These are phyloP conservation scores for Ectemnius continuus DNA, from an alignment of 2,888 invertebrate species.

Conservation along the genomic window DNA sequence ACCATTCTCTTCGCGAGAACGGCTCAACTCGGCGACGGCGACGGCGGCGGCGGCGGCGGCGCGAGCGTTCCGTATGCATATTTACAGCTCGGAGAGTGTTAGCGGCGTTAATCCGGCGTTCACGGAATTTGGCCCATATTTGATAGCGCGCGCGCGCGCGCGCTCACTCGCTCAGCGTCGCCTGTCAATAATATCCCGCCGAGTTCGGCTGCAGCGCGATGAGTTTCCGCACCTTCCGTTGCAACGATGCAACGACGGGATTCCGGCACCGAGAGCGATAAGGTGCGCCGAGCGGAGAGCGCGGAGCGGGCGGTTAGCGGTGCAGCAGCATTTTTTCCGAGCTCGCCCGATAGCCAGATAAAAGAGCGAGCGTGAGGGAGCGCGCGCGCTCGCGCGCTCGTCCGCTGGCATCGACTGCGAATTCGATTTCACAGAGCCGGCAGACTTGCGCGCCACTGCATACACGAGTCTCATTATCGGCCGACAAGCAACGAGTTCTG, in stretches of 20 bases:
- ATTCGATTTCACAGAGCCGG: conserved; percentile 33
- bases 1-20: too few species aligned
- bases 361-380: neutral
- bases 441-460: conserved; percentile 28
- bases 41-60: too few species aligned
- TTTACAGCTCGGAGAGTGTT: too few species aligned
- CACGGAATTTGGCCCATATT: too few species aligned
- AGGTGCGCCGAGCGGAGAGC: conserved; percentile 4
- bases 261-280: conserved; percentile 14
- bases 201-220: conserved; percentile 13
- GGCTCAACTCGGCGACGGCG: too few species aligned
- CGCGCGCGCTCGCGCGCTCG: neutral
- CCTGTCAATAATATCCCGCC: too few species aligned
- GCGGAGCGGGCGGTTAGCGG: neutral
- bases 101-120: too few species aligned
- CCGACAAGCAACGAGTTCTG: neutral
- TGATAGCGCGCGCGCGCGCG: too few species aligned
- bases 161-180: too few species aligned
- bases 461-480: conserved; percentile 36
- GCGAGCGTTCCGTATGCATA: too few species aligned
- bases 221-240: conserved; percentile 16
- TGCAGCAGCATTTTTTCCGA: too few species aligned
- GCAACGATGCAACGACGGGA: neutral
- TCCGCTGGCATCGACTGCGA: conserved; percentile 11
- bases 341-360: conserved; percentile 2